These are phyloP conservation scores for Acanthis flammea DNA, from an alignment of 2,797 vertebrate genomes.

Conservation along the genomic window DNA sequence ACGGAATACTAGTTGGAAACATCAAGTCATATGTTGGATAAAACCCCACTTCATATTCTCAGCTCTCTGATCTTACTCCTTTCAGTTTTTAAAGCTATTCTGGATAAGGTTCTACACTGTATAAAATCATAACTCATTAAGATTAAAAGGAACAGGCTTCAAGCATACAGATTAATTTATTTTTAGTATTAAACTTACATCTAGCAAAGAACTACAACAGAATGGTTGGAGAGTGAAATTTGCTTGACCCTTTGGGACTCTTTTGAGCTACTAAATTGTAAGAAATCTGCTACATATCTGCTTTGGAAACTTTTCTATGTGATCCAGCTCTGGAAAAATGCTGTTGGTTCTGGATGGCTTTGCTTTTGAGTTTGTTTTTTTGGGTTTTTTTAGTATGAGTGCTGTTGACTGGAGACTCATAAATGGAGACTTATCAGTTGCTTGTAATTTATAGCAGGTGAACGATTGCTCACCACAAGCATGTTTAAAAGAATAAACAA, in stretches of 20 bases:
- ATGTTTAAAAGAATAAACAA: slow-evolving; percentile 12
- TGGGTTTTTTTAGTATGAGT: background rate
- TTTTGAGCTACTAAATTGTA: slow-evolving; percentile 4
- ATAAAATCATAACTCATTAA: slow-evolving; percentile 69
- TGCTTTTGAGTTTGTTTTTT: background rate
- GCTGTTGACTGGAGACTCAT: slow-evolving; percentile 26
- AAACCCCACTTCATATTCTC: slow-evolving; percentile 49
- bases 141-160: slow-evolving; percentile 59
- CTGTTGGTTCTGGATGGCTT: slow-evolving; percentile 43
- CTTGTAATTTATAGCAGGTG: slow-evolving; percentile 53
- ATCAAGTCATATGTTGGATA: slow-evolving; percentile 62
- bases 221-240: slow-evolving; percentile 11
- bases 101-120: slow-evolving; percentile 59
- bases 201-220: background rate
- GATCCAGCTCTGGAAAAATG: slow-evolving; percentile 51
- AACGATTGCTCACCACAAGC: background rate
- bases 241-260: slow-evolving; percentile 16
- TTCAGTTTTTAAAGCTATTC: slow-evolving; percentile 52
- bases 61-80: slow-evolving; percentile 64
- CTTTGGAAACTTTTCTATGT: slow-evolving; percentile 38
- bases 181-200: slow-evolving; percentile 46
- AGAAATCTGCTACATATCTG: slow-evolving; percentile 38
- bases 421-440: slow-evolving; percentile 35
- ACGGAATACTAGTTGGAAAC: slow-evolving; percentile 62
- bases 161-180: slow-evolving; percentile 3